These are phyloP conservation scores for Gambusia affinis DNA, from an alignment of 2,113 vertebrate species.

Conservation along the genomic window DNA sequence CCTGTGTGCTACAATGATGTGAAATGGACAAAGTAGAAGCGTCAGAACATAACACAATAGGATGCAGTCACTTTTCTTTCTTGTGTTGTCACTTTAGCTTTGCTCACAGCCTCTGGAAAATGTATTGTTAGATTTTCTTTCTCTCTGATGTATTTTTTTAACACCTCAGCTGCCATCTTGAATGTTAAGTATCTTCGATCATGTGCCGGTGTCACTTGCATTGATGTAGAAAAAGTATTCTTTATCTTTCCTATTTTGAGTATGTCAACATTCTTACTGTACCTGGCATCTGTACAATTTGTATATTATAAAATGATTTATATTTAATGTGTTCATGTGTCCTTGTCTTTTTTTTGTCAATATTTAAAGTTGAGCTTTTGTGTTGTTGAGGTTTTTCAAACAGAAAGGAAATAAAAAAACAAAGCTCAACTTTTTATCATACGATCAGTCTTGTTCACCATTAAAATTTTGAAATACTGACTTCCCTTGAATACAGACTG, in stretches of 20 bases:
- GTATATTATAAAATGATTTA: constrained; percentile 87
- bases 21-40: constrained; percentile 48
- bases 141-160: constrained; percentile 59
- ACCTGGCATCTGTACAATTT: constrained; percentile 83
- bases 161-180: constrained; percentile 67
- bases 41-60: constrained; percentile 63
- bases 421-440: background rate
- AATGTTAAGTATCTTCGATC: constrained; percentile 71
- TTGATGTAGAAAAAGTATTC: constrained; percentile 51
- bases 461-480: background rate
- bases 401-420: background rate
- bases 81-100: constrained; percentile 65
- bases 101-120: constrained; percentile 59
- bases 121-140: constrained; percentile 46
- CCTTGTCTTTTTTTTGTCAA: constrained; percentile 37
- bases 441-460: background rate
- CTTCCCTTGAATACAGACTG: background rate
- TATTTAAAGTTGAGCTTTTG: background rate
- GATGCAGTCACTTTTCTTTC: constrained; percentile 42
- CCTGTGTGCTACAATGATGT: constrained; percentile 67
- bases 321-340: constrained; percentile 79
- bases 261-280: constrained; percentile 68
- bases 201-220: constrained; percentile 60
- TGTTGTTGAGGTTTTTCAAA: background rate
- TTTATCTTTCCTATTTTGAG: constrained; percentile 63